Percentiles rank a stretch among this genome's conserved stretches.
These are phyloP conservation scores for Ceratotherium simum DNA, from an alignment of 2,113 vertebrate genomes.

Conservation along the genomic window DNA sequence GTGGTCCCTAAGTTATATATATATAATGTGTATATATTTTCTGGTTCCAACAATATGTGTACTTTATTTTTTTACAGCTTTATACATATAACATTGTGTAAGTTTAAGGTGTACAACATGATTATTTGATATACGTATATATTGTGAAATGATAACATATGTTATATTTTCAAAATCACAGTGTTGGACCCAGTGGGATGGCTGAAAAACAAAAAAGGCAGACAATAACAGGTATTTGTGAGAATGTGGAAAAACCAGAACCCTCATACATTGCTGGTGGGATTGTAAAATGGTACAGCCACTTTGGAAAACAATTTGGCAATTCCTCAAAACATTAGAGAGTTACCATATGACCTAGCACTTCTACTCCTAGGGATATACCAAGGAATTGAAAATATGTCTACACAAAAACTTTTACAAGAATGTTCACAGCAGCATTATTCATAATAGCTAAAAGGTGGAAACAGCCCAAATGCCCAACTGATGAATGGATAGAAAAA, in stretches of 20 bases:
- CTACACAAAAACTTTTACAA: too few species aligned
- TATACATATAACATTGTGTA: too few species aligned
- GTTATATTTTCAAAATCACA: not conserved
- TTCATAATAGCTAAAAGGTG: not conserved
- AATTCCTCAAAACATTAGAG: not conserved
- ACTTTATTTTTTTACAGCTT: not conserved
- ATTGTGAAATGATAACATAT: not conserved
- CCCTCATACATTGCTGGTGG: not conserved
- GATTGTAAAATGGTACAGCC: not conserved
- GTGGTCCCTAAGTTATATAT: not conserved
- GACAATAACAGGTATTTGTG: not conserved
- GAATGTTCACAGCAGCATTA: not conserved
- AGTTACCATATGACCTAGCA: not conserved
- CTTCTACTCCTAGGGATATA: not conserved
- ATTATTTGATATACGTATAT: too few species aligned
- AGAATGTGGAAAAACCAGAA: not conserved
- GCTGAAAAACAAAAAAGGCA: constrained; percentile 1
- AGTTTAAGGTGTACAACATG: too few species aligned
- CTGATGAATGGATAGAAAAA: not conserved
- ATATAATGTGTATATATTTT: not conserved
- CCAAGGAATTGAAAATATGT: not conserved
- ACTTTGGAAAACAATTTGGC: not conserved
- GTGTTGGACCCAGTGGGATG: not conserved
- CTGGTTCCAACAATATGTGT: not conserved
- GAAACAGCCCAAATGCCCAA: not conserved